Evolutionary conservation across 2,797 vertebrate genomes (phyloP), one percentile per base, ranked within the genome.

Genomic region (Coreius guichenoti): DNA sequence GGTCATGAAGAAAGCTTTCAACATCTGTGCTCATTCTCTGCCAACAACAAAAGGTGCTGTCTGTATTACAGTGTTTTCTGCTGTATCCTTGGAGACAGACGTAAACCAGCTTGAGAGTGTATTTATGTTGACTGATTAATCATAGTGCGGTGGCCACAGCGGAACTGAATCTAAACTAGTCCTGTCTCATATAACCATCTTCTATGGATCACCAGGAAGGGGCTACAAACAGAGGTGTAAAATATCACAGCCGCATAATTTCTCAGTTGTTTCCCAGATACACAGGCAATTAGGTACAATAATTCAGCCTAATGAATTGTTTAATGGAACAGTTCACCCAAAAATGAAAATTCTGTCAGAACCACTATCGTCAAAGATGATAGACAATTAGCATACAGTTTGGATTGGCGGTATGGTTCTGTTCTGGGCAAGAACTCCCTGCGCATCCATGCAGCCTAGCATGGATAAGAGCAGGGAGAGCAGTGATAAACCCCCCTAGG

Each of bases 41-140:
- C 78, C 43, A 86, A 70, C 82, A 68, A 29, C 74, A 68, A 76
- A 73, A 54, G 8, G 26, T 74, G 21, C 54, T 36, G 39, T 81
- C 36, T 47, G 70, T 39, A 58, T 82, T 69, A 73, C 78, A 39
- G 39, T 90, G 87, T 83, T 89, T 89, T 87, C 54, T 84, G 76
- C 67, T 51, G 85, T 89, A 86, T 90, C 89, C 89, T 67, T 72
- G 89, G 90, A 89, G 86, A 91, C 85, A 87, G 78, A 86, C 65
- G 45, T 61, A 81, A 85, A 89, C 65, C 39, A 63, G 58, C 74
- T 36, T n/a, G 14, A 61, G 61, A 80, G 70, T 83, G 81, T 67
- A 47, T 79, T 84, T 86, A 80, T 81, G 19, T 72, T 82, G 70
- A 86, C 77, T 75, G 80, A 67, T 76, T 76, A 80, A 87, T 83